Evolutionary conservation across 2,888 invertebrate genomes (phyloP), one percentile per base, ranked within the genome.

Genomic region (Drosophila limbata): DNA sequence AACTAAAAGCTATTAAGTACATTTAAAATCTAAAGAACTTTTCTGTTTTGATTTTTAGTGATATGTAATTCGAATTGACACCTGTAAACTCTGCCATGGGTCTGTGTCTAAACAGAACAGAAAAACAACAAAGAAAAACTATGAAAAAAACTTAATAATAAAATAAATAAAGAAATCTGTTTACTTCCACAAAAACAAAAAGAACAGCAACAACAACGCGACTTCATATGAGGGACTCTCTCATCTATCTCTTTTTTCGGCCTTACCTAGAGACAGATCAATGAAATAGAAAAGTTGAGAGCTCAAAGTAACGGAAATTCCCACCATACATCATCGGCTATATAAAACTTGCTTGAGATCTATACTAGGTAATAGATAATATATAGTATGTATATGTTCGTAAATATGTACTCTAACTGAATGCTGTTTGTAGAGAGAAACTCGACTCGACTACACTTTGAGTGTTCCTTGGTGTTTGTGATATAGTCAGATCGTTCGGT

Each of bases 131-230:
- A 69, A 44, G 42, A 64, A 69, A 66, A 70, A 65, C 64, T 56
- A 73, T 53, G 57, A 69, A 61, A 61, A 70, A 77, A 73, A 81
- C 25, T 76, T 77, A 81, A 77, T 77, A 88, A 85, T 77, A 73
- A 79, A 88, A 74, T 79, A 79, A 85, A 85, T 88, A 85, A 86
- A 83, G 77, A 88, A 85, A 88, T 85, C 88, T 85, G 86, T 85
- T 88, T 81, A 85, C 85, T 85, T 85, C 85, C 88, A 88, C 77
- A 73, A 84, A 67, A 82, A 85, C n/a, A 57, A 84, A 67, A 82
- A 85, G 13, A 57, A 66, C 33, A 35, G 37, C 4, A 25, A 25
- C 25, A 25, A 25, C 25, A 25, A 59, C 60, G 35, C 55, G 37
- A 53, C 19, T 52, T 60, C 31, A 56, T 47, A 33, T 55, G 44